These are phyloP conservation scores for Olivierus martensii DNA, from an alignment of 1,140 invertebrate species.

Conservation along the genomic window DNA sequence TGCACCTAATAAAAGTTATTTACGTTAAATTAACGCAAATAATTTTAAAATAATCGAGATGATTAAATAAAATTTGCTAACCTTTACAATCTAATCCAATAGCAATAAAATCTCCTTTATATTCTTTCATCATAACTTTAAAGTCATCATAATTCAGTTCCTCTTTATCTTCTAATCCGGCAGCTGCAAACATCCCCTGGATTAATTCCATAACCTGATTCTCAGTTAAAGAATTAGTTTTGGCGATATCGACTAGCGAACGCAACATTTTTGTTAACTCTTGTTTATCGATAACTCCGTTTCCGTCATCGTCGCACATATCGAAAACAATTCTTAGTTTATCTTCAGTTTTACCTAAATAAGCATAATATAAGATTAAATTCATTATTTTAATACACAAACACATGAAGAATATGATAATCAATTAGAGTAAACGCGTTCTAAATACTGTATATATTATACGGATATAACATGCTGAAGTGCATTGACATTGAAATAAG, in stretches of 20 bases:
- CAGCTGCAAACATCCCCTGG: slow-evolving; percentile 85
- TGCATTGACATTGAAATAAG: too few relatives aligned
- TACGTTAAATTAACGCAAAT: background rate
- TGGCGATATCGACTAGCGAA: slow-evolving; percentile 85
- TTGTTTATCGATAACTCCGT: slow-evolving; percentile 86
- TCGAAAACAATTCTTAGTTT: slow-evolving; percentile 94
- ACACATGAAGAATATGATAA: too few relatives aligned
- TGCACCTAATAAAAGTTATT: slow-evolving; percentile 42
- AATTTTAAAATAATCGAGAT: background rate
- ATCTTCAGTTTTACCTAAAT: slow-evolving; percentile 64
- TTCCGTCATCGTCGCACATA: slow-evolving; percentile 95
- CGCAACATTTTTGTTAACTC: slow-evolving; percentile 87
- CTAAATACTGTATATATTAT: too few relatives aligned
- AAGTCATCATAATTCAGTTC: slow-evolving; percentile 90
- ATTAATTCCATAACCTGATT: slow-evolving; percentile 75
- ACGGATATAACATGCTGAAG: too few relatives aligned
- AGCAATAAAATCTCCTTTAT: slow-evolving; percentile 90
- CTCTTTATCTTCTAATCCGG: slow-evolving; percentile 80
- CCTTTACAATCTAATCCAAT: slow-evolving; percentile 79
- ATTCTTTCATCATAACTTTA: slow-evolving; percentile 91
- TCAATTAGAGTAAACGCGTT: too few relatives aligned
- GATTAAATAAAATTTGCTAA: background rate
- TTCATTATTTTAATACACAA: too few relatives aligned
- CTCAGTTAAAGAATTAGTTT: slow-evolving; percentile 42
- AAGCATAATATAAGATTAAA: background rate